Conservation (phyloP, 2,113 vertebrate species). For the Oceanodroma tethys region DNA sequence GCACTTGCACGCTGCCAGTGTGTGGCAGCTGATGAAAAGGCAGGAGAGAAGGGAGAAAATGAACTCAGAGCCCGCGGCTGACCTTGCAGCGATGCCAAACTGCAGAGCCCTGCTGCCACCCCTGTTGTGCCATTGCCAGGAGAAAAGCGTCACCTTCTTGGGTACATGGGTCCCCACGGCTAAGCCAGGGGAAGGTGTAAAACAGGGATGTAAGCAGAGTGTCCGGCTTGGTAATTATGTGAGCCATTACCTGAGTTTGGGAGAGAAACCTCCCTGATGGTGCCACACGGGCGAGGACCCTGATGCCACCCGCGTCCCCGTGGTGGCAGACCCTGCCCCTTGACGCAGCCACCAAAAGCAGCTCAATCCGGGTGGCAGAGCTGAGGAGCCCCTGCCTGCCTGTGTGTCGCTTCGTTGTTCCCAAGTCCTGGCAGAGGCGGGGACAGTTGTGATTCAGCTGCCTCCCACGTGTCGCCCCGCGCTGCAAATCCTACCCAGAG, state of each 20-base stretch:
- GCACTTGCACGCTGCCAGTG: fast-evolving
- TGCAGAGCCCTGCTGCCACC: background rate
- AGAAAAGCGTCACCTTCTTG: background rate
- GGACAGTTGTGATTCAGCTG: background rate
- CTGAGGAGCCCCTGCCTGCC: background rate
- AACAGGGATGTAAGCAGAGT: background rate
- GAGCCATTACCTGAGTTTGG: background rate
- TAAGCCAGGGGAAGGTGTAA: background rate
- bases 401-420: background rate
- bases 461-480: background rate
- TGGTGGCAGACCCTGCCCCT: background rate
- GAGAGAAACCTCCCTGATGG: background rate
- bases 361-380: background rate
- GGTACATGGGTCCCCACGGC: fast-evolving
- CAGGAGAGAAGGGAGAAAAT: background rate
- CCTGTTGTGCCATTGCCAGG: background rate
- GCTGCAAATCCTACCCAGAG: background rate
- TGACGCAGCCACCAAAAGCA: background rate
- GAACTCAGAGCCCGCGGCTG: background rate
- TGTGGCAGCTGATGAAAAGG: background rate
- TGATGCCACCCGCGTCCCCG: background rate
- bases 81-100: background rate
- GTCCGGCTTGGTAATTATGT: background rate
- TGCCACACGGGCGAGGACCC: background rate
- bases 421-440: background rate